Evolutionary conservation across 2,888 invertebrate species (phyloP).

Genomic region (Acrobasis repandana): DNA sequence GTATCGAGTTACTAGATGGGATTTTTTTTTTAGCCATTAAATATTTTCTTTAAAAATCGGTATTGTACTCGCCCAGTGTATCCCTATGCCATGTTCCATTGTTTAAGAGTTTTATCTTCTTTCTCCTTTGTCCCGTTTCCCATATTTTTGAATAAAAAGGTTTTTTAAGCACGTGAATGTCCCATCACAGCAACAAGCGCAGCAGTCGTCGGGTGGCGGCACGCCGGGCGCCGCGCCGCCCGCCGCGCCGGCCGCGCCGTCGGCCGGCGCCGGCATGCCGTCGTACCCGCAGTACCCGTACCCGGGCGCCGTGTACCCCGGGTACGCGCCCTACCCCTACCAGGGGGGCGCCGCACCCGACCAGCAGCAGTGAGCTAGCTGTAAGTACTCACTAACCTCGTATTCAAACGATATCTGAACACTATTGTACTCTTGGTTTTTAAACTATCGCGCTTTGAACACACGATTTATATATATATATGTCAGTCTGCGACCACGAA

Average conservation of each 20-base stretch:
- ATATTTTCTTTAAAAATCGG: no score
- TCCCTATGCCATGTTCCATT: no score
- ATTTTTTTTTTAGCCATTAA: no score
- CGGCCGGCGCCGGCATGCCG: constrained; percentile 30
- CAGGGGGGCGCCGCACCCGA: constrained; percentile 49
- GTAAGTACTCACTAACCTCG: constrained; percentile 33
- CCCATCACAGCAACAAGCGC: constrained; percentile 28
- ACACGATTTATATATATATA: no score
- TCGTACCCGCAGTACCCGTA: constrained; percentile 65
- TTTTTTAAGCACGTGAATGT: no score
- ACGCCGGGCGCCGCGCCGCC: constrained; percentile 32
- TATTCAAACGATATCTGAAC: not conserved
- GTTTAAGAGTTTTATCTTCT: no score
- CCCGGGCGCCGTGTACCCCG: constrained; percentile 63
- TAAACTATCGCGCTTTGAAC: no score
- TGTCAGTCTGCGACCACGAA: no score
- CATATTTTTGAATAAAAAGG: no score
- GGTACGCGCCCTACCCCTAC: constrained; percentile 59
- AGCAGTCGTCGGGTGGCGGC: constrained; percentile 33
- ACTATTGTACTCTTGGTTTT: not conserved
- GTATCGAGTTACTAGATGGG: no score
- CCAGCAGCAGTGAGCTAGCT: constrained; percentile 57
- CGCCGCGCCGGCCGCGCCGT: constrained; percentile 34
- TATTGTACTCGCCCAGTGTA: no score
- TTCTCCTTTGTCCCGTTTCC: no score